phyloP scores from a whole-genome alignment of 2,888 invertebrate genomes.

The Opisthograptis luteolata region DNA sequence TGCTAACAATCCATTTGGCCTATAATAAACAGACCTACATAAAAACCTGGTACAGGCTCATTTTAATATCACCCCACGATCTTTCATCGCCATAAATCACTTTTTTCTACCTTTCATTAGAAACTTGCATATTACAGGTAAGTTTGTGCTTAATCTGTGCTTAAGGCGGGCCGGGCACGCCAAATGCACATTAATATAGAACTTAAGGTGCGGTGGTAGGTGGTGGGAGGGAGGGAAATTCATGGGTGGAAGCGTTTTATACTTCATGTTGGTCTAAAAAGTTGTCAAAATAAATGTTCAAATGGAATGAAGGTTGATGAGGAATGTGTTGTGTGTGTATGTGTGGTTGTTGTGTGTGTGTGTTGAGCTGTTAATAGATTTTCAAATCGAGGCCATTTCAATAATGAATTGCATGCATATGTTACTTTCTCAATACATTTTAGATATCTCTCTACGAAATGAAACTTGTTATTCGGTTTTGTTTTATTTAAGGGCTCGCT shows the following conservation, averaged over 20 bases:
- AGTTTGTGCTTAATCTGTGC: conserved; percentile 70
- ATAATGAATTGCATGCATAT: too few species aligned
- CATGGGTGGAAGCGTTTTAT: conserved; percentile 11
- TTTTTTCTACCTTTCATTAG: conserved; percentile 44
- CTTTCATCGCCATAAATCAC: conserved; percentile 49
- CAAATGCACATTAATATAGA: conserved; percentile 78
- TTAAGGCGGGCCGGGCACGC: conserved; percentile 69
- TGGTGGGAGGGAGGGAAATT: conserved; percentile 17
- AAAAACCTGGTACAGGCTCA: conserved; percentile 15
- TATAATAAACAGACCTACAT: conserved; percentile 4
- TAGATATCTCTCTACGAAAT: too few species aligned
- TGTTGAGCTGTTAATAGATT: too few species aligned
- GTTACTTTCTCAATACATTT: too few species aligned
- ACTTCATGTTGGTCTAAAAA: conserved; percentile 2
- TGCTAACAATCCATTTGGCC: conserved; percentile 6
- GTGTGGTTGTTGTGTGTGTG: too few species aligned
- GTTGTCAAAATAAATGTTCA: too few species aligned
- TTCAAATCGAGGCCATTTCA: too few species aligned
- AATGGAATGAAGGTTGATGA: too few species aligned
- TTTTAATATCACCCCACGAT: conserved; percentile 44
- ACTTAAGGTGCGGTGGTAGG: conserved; percentile 42
- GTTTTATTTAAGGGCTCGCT: conserved; percentile 13
- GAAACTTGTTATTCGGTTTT: background rate
- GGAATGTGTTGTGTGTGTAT: too few species aligned
- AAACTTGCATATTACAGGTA: conserved; percentile 53